Conservation (phyloP, 2,888 invertebrate genomes). For the Erebia aethiops region DNA sequence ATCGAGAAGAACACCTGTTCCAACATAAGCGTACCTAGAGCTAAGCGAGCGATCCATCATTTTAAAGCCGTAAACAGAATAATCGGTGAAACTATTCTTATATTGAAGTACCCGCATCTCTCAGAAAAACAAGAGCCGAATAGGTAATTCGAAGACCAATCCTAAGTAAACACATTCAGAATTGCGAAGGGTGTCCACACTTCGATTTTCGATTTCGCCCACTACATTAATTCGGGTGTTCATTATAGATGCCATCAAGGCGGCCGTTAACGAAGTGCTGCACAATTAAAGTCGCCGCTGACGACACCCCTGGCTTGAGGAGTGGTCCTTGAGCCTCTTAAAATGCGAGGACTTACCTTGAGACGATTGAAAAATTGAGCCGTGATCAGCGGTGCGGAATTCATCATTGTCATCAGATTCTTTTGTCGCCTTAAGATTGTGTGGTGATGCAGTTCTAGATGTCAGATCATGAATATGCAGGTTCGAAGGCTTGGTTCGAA, state of each 20-base stretch:
- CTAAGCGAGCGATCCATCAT: too few species aligned
- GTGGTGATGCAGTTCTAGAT: constrained; percentile 4
- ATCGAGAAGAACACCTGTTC: too few species aligned
- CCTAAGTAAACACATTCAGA: constrained; percentile 76
- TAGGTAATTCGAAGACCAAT: constrained; percentile 63
- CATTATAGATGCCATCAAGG: constrained; percentile 83
- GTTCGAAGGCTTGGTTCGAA: not conserved
- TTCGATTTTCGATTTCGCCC: constrained; percentile 79
- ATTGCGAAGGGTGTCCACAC: constrained; percentile 66
- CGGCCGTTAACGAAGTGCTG: constrained; percentile 81
- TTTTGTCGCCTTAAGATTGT: constrained; percentile 23
- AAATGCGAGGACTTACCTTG: constrained; percentile 65
- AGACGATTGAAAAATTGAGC: constrained; percentile 64
- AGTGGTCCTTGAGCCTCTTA: constrained; percentile 64
- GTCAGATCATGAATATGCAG: constrained; percentile 15
- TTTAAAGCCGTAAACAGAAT: not conserved
- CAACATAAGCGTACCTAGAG: too few species aligned
- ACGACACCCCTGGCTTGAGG: constrained; percentile 65
- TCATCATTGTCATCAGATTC: constrained; percentile 43
- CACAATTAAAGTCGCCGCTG: constrained; percentile 82
- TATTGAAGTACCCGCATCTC: constrained; percentile 32
- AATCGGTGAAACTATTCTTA: constrained; percentile 14
- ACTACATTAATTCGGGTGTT: constrained; percentile 83
- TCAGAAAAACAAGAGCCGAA: constrained; percentile 48
- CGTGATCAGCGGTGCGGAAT: constrained; percentile 57